Evolutionary conservation across 2,797 vertebrate genomes (phyloP).

Genomic region (Clangula hyemalis): DNA sequence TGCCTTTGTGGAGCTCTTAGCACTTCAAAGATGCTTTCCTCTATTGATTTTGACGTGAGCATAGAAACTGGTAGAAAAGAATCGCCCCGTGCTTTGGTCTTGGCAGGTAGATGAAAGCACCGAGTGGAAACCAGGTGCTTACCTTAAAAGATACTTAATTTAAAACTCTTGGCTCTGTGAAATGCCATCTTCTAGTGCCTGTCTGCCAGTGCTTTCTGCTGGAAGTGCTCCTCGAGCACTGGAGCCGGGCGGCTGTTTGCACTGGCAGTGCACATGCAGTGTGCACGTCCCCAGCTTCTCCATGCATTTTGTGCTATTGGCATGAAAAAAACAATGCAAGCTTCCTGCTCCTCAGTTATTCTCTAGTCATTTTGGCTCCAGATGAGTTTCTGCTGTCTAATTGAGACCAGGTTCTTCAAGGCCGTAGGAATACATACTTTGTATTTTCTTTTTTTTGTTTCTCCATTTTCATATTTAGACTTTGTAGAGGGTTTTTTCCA

Average conservation of each 20-base stretch:
- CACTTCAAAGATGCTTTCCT: neutral
- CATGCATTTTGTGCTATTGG: accelerated
- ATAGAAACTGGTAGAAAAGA: neutral
- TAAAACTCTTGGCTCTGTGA: neutral
- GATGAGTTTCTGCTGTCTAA: neutral
- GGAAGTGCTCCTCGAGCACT: neutral
- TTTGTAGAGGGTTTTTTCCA: neutral
- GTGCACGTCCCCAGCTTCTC: neutral
- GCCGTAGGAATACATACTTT: neutral
- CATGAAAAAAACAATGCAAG: neutral
- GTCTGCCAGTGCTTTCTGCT: neutral
- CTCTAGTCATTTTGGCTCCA: neutral
- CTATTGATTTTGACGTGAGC: neutral
- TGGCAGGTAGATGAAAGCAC: neutral
- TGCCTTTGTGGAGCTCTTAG: neutral
- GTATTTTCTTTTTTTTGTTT: neutral
- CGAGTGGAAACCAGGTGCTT: neutral
- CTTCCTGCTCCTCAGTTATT: neutral
- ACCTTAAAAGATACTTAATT: neutral
- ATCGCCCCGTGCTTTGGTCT: neutral
- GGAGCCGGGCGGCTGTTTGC: neutral
- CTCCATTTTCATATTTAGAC: neutral
- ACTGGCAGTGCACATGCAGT: accelerated
- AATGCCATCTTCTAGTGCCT: neutral
- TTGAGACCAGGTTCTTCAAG: neutral